phyloP scores from a whole-genome alignment of 2,113 vertebrate genomes.

The Centropristis striata region DNA sequence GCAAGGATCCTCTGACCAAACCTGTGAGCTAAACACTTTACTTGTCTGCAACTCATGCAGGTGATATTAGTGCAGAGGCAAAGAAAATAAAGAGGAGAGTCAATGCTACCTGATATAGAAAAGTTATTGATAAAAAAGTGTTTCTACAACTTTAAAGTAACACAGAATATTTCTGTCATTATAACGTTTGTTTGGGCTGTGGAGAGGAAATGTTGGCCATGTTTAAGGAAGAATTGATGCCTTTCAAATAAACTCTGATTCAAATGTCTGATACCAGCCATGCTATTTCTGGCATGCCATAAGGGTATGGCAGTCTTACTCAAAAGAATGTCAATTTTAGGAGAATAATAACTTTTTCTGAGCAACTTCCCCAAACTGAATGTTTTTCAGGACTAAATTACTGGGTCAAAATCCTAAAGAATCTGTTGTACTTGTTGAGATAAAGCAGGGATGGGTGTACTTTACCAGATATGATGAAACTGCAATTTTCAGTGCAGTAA shows the following conservation, averaged over 20 bases:
- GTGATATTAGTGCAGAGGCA: background rate
- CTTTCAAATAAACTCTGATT: background rate
- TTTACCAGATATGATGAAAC: too few relatives aligned
- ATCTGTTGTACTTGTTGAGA: background rate
- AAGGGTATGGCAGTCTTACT: background rate
- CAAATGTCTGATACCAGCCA: background rate
- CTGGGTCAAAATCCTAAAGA: background rate
- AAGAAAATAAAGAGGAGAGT: background rate
- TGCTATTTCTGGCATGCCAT: too few relatives aligned
- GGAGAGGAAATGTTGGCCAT: background rate
- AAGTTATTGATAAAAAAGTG: background rate
- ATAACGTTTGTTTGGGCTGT: background rate
- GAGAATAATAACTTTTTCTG: too few relatives aligned
- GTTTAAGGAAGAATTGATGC: background rate
- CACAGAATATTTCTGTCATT: background rate
- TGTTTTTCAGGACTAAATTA: background rate
- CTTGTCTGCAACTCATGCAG: background rate
- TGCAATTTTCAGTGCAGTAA: too few relatives aligned
- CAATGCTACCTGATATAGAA: background rate
- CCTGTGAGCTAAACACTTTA: conserved; percentile 73
- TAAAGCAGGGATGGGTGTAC: too few relatives aligned
- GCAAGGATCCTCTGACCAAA: conserved; percentile 61
- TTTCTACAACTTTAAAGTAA: background rate
- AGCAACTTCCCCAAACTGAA: background rate
- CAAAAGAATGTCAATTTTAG: background rate